These are phyloP conservation scores for Notothenia rossii DNA, from an alignment of 2,113 vertebrate genomes.

Conservation along the genomic window DNA sequence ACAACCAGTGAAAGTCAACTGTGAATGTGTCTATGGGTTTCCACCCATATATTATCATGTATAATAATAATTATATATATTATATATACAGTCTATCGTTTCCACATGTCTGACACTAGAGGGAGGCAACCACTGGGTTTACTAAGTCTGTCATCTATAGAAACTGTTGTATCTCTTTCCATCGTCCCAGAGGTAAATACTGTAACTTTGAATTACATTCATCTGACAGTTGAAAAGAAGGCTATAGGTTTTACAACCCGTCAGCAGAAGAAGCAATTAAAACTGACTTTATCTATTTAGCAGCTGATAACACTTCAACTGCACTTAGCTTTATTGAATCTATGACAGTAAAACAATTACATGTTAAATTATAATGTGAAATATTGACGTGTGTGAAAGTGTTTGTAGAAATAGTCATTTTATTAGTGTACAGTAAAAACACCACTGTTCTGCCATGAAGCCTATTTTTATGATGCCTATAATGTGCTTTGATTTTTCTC, in stretches of 20 bases:
- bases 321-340: background rate
- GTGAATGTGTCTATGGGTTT: background rate
- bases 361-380: background rate
- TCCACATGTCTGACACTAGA: constrained; percentile 27
- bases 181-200: background rate
- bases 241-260: background rate
- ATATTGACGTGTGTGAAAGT: background rate
- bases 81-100: background rate
- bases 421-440: too few relatives aligned
- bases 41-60: background rate
- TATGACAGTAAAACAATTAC: background rate
- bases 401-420: background rate
- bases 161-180: background rate
- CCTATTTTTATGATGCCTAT: background rate
- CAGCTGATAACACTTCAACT: background rate
- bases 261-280: background rate
- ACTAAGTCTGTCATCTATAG: background rate
- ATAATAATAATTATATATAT: too few relatives aligned
- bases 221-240: background rate
- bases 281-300: background rate
- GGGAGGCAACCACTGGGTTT: constrained; percentile 28
- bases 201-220: background rate
- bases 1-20: background rate
- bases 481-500: background rate
- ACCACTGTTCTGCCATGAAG: background rate